Evolutionary conservation across 1,140 invertebrate species (phyloP).

Genomic region (Ridgeia piscesae): DNA sequence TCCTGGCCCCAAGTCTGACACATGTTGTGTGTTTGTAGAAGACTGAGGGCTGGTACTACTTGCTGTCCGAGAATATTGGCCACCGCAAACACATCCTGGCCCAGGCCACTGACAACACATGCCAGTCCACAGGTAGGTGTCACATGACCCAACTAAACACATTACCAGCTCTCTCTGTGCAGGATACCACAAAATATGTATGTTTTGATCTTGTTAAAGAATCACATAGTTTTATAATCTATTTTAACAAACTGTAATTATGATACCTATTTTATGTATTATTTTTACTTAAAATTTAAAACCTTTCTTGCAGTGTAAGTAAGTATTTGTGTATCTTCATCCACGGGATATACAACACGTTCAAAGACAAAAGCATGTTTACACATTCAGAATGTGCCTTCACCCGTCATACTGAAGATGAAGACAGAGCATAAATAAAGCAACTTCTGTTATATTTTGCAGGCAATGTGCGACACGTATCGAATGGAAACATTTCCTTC

Average conservation of each 20-base stretch:
- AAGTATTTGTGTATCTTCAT: too few relatives aligned
- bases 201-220: too few relatives aligned
- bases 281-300: too few relatives aligned
- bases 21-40: neutral
- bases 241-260: too few relatives aligned
- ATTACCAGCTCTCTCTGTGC: too few relatives aligned
- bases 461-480: neutral
- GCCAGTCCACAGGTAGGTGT: neutral
- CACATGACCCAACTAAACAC: neutral
- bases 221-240: too few relatives aligned
- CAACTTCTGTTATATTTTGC: neutral
- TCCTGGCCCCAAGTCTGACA: neutral
- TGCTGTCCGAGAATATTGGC: constrained; percentile 62
- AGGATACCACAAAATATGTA: too few relatives aligned
- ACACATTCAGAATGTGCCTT: too few relatives aligned
- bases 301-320: too few relatives aligned
- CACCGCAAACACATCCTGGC: constrained; percentile 56
- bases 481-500: neutral
- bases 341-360: too few relatives aligned
- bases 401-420: neutral
- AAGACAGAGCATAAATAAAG: neutral
- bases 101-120: constrained; percentile 33
- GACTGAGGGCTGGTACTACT: constrained; percentile 60
- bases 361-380: neutral
- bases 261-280: too few relatives aligned